Percentiles rank a stretch among this genome's conserved stretches.
phyloP scores from a whole-genome alignment of 2,113 vertebrate genomes.

The Podilymbus podiceps region DNA sequence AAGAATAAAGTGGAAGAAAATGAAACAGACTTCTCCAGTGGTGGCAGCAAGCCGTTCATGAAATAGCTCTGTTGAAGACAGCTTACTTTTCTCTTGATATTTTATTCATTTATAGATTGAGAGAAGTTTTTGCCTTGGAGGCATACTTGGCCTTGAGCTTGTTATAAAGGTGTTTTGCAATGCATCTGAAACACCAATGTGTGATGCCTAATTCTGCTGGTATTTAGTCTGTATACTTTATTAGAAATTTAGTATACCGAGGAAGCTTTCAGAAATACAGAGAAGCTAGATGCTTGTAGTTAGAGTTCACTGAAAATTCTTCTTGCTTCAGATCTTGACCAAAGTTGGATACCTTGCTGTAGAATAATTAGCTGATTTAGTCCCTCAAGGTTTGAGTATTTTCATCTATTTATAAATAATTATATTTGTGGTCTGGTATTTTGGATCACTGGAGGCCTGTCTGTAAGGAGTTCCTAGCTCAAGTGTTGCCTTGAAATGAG shows the following conservation, averaged over 20 bases:
- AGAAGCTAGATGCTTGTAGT: not conserved
- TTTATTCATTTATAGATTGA: not conserved
- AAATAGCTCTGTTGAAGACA: not conserved
- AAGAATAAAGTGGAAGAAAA: not conserved
- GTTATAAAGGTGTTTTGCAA: not conserved
- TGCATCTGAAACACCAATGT: not conserved
- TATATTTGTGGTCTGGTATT: not conserved
- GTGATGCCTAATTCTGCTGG: not conserved
- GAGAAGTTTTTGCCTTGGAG: not conserved
- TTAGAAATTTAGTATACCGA: not conserved
- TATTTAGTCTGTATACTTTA: not conserved
- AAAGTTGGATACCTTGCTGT: not conserved
- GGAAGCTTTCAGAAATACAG: not conserved
- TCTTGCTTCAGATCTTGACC: not conserved
- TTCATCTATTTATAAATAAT: fast-evolving
- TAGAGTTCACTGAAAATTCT: not conserved
- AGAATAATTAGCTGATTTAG: not conserved
- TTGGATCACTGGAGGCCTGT: not conserved
- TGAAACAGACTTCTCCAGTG: not conserved
- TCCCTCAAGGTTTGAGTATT: not conserved
- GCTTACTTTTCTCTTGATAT: not conserved
- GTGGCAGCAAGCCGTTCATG: not conserved
- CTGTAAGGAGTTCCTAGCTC: not conserved
- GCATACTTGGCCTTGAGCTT: not conserved
- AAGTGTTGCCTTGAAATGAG: not conserved